phyloP scores from a whole-genome alignment of 2,797 vertebrate genomes.

The Eulemur mongoz region DNA sequence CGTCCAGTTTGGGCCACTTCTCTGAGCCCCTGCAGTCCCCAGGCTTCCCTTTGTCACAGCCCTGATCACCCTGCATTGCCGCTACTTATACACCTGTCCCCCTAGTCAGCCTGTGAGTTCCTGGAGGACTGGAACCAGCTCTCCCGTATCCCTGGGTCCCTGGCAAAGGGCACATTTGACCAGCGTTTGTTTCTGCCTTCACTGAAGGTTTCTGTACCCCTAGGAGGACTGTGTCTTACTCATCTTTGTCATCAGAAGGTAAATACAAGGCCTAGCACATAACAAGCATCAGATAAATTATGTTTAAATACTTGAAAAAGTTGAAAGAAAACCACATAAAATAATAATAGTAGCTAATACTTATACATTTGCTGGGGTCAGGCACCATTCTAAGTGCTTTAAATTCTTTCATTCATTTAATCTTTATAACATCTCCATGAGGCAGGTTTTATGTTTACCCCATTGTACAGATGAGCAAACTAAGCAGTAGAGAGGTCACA shows the following conservation, averaged over 20 bases:
- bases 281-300: background rate
- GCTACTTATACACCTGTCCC: background rate
- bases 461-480: background rate
- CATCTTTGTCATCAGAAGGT: background rate
- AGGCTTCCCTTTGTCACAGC: background rate
- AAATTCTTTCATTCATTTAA: background rate
- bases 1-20: background rate
- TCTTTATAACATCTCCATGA: background rate
- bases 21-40: background rate
- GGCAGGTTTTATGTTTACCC: background rate
- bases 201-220: background rate
- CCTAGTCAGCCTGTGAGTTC: background rate
- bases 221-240: background rate
- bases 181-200: background rate
- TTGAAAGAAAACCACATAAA: background rate
- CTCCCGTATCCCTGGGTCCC: background rate
- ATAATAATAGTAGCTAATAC: background rate
- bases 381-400: background rate
- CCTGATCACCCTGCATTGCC: background rate
- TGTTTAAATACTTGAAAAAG: slow-evolving; percentile 16
- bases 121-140: background rate
- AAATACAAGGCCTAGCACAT: background rate
- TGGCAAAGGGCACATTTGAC: background rate
- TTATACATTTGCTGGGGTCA: background rate
- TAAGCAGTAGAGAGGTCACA: background rate